Evolutionary conservation across 1,140 invertebrate species (phyloP).

Genomic region (Mylabris phalerata): DNA sequence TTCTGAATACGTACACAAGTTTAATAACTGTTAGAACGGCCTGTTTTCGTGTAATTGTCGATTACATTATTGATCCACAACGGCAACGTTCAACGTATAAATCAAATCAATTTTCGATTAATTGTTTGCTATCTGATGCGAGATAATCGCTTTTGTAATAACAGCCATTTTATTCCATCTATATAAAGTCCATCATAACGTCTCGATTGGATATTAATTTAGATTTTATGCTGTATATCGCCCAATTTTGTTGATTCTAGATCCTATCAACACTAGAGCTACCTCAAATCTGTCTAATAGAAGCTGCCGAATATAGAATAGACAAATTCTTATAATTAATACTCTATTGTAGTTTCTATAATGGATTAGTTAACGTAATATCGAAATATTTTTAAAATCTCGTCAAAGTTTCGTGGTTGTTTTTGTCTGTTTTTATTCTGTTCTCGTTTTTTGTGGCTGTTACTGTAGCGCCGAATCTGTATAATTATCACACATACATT

Average conservation of each 20-base stretch:
- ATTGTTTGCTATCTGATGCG: neutral
- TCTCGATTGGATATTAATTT: neutral
- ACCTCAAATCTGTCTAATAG: too few species aligned
- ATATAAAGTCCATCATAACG: neutral
- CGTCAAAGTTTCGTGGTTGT: neutral
- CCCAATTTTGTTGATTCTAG: too few species aligned
- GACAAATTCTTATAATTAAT: too few species aligned
- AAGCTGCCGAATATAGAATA: too few species aligned
- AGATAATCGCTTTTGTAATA: neutral
- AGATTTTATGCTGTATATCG: too few species aligned
- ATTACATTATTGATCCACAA: conserved; percentile 1
- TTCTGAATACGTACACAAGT: conserved; percentile 7
- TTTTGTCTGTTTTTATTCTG: conserved; percentile 6
- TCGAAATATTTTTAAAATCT: neutral
- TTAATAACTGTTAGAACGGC: conserved; percentile 10
- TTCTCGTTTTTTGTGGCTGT: conserved; percentile 17
- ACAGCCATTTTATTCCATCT: neutral
- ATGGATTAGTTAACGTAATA: neutral
- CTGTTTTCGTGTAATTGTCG: conserved; percentile 10
- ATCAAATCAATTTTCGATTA: neutral
- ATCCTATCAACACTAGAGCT: too few species aligned
- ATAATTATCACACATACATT: conserved; percentile 30
- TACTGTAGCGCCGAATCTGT: conserved; percentile 13
- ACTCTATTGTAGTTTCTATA: too few species aligned
- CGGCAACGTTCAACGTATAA: neutral